A percentile compares a stretch with the other conserved stretches of the same genome.
These are phyloP conservation scores for Drosophila ironensis DNA, from an alignment of 1,140 invertebrate species.

Conservation along the genomic window DNA sequence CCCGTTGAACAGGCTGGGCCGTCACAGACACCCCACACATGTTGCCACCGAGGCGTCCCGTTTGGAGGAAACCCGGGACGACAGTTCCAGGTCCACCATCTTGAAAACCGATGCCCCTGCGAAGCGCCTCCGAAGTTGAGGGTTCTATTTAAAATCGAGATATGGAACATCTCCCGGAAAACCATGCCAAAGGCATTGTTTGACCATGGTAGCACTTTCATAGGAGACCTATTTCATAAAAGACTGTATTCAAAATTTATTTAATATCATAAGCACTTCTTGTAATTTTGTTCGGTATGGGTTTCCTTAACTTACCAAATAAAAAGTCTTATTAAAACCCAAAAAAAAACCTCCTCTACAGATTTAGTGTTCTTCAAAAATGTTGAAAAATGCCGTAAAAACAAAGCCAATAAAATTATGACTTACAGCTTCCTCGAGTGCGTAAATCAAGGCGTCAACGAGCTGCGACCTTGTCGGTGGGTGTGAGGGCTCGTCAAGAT, in stretches of 20 bases:
- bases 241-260: too few relatives aligned
- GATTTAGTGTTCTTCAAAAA: neutral
- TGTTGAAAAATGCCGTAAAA: slow-evolving; percentile 1
- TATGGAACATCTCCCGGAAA: neutral
- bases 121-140: neutral
- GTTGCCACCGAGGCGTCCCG: slow-evolving; percentile 57
- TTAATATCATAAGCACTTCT: too few relatives aligned
- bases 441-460: slow-evolving; percentile 58
- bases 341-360: too few relatives aligned
- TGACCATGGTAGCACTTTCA: too few relatives aligned
- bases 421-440: slow-evolving; percentile 23
- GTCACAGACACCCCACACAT: slow-evolving; percentile 50
- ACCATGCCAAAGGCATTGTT: too few relatives aligned
- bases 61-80: slow-evolving; percentile 18
- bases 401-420: slow-evolving; percentile 1
- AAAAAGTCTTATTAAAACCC: too few relatives aligned
- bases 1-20: slow-evolving; percentile 24
- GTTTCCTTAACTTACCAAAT: too few relatives aligned
- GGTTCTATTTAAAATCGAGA: slow-evolving; percentile 1
- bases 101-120: slow-evolving; percentile 55
- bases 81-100: slow-evolving; percentile 43
- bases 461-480: slow-evolving; percentile 45
- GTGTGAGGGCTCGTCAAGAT: too few relatives aligned
- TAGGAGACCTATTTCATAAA: too few relatives aligned
- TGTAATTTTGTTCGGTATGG: too few relatives aligned